Evolutionary conservation across 2,113 vertebrate genomes (phyloP).

Genomic region (Paracyprichromis sp.): DNA sequence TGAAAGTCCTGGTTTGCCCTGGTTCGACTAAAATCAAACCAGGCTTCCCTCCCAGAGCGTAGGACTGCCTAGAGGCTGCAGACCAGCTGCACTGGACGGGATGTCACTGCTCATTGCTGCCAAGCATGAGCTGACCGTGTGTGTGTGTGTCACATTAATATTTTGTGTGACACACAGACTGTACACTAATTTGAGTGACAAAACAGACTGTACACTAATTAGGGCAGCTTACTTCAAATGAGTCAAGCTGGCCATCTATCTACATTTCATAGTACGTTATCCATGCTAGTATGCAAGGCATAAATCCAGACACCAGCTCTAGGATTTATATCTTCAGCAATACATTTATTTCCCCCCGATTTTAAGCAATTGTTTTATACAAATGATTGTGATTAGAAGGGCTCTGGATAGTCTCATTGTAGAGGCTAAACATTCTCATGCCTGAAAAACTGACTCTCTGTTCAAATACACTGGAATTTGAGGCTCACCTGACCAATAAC

Average conservation of each 20-base stretch:
- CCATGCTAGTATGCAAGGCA: not conserved
- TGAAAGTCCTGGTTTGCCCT: constrained; percentile 42
- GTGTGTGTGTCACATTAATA: constrained; percentile 17
- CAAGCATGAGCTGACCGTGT: constrained; percentile 19
- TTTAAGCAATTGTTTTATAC: not conserved
- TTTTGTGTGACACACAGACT: constrained; percentile 8
- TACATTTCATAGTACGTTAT: not conserved
- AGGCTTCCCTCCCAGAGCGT: constrained; percentile 34
- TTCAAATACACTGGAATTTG: constrained; percentile 5
- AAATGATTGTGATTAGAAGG: not conserved
- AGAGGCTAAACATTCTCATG: not conserved
- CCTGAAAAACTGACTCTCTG: constrained; percentile 1
- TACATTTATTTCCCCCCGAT: constrained; percentile 17
- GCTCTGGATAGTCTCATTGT: constrained; percentile 23
- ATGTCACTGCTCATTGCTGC: constrained; percentile 21
- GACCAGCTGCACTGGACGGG: constrained; percentile 47
- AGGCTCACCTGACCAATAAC: not conserved
- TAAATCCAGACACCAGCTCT: constrained; percentile 22
- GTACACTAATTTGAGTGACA: constrained; percentile 2
- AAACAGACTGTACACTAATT: constrained; percentile 7
- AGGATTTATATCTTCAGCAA: constrained; percentile 24
- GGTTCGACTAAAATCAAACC: constrained; percentile 49
- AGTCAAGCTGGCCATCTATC: not conserved
- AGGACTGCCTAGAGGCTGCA: constrained; percentile 40
- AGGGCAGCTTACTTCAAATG: not conserved